A percentile compares a stretch with the other conserved stretches of the same genome.
Conservation (phyloP, 2,113 vertebrate species). For the Ptyas mucosa region DNA sequence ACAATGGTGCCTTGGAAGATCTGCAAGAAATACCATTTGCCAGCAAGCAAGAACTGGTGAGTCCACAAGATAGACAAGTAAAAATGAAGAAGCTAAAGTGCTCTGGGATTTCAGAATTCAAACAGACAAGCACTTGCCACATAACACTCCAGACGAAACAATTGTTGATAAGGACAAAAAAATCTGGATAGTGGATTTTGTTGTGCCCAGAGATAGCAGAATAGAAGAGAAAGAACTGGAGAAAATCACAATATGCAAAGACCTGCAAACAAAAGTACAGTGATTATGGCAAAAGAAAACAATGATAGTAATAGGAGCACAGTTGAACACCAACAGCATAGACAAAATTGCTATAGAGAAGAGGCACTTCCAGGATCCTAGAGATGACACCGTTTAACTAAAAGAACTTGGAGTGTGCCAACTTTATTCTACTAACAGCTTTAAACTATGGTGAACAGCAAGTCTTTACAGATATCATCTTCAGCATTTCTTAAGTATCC, state of each 20-base stretch:
- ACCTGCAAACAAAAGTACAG: background rate
- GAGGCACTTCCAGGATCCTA: background rate
- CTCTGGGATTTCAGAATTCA: background rate
- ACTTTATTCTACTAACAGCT: background rate
- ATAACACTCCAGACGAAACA: background rate
- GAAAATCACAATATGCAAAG: background rate
- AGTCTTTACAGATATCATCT: background rate
- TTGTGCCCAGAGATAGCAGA: background rate
- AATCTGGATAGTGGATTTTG: background rate
- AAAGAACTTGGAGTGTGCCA: background rate
- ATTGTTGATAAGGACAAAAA: background rate
- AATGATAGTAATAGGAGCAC: background rate
- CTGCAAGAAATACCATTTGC: background rate
- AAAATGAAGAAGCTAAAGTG: background rate
- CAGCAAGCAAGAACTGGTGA: background rate
- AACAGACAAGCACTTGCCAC: background rate
- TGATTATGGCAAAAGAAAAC: background rate
- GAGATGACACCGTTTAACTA: background rate
- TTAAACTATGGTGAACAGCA: background rate
- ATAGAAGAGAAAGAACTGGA: background rate
- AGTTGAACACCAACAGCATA: background rate
- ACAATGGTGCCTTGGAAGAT: background rate
- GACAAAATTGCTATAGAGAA: background rate
- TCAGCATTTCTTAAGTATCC: background rate
- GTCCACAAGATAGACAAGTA: background rate